Conservation (phyloP, 2,113 vertebrate species). For the Lycaon pictus region DNA sequence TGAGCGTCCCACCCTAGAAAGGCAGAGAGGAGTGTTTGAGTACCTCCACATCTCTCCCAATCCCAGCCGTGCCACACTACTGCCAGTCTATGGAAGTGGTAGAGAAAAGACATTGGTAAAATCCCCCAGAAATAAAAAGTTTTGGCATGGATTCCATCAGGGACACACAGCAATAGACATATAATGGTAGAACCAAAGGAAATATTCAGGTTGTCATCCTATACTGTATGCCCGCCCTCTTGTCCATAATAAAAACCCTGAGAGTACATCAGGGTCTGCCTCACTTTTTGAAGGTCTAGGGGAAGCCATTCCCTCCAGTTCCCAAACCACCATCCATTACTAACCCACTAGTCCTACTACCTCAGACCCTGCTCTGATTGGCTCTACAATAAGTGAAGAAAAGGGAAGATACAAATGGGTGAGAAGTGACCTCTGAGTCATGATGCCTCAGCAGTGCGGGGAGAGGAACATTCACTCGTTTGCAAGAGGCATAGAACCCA, state of each 20-base stretch:
- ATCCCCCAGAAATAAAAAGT: background rate
- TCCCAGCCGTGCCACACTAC: background rate
- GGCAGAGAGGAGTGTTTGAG: slow-evolving; percentile 18
- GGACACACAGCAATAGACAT: background rate
- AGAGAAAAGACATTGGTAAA: background rate
- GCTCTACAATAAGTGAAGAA: background rate
- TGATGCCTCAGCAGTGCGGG: background rate
- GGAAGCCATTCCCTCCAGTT: background rate
- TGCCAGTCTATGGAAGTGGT: background rate
- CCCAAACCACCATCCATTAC: background rate
- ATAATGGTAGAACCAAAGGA: slow-evolving; percentile 10
- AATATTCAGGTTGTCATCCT: background rate
- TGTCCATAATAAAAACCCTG: background rate
- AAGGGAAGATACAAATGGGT: background rate
- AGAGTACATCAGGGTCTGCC: background rate
- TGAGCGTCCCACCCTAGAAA: slow-evolving; percentile 96
- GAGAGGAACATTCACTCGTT: background rate
- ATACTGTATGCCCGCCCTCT: background rate
- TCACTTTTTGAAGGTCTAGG: background rate
- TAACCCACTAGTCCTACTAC: background rate
- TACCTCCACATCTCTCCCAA: background rate
- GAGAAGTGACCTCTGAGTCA: background rate
- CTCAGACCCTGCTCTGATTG: background rate
- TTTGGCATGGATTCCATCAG: background rate
- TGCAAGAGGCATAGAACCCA: background rate